Evolutionary conservation across 2,797 vertebrate species (phyloP).

Genomic region (Synaphobranchus kaupii): DNA sequence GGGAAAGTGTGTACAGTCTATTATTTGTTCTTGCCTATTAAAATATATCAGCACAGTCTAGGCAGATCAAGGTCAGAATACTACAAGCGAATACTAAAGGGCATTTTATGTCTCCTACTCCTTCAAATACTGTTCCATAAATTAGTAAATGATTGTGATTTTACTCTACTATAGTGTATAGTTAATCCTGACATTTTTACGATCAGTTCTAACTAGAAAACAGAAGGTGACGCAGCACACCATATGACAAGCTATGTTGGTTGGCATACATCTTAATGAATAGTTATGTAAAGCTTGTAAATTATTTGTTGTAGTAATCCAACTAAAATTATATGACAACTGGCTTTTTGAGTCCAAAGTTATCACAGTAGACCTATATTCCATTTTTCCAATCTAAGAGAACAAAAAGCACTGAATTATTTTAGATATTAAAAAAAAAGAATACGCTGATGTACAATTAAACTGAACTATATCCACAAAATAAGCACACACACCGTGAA

Average conservation of each 20-base stretch:
- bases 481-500: background rate
- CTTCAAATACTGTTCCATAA: background rate
- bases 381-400: background rate
- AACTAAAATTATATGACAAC: no score
- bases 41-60: constrained; percentile 27
- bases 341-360: no score
- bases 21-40: constrained; percentile 33
- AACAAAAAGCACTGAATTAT: background rate
- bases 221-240: background rate
- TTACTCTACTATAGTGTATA: background rate
- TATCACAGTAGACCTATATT: no score
- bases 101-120: background rate
- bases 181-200: constrained; percentile 14
- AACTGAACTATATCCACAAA: background rate
- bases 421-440: background rate
- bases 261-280: background rate
- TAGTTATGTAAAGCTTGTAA: background rate
- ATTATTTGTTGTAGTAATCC: no score
- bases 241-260: background rate
- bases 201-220: background rate
- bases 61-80: constrained; percentile 28
- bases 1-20: constrained; percentile 24
- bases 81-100: background rate
- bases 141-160: constrained; percentile 9
- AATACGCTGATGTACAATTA: background rate